phyloP scores from a whole-genome alignment of 2,888 invertebrate genomes.

The Halictus quadricinctus region DNA sequence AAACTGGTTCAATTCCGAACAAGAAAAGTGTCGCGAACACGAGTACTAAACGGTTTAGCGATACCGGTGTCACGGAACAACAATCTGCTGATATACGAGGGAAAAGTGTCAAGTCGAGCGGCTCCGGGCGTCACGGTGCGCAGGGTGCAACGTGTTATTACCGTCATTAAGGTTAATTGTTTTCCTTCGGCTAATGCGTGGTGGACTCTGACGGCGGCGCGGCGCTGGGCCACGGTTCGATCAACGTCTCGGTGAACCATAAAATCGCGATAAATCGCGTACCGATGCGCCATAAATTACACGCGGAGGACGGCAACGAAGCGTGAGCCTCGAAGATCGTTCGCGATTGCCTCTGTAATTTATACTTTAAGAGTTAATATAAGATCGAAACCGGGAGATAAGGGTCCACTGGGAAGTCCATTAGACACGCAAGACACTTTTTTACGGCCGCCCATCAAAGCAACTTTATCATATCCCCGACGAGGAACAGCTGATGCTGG shows the following conservation, averaged over 20 bases:
- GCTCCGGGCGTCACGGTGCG: neutral
- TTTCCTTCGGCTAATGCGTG: slow-evolving; percentile 67
- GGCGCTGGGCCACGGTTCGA: slow-evolving; percentile 54
- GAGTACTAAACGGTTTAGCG: slow-evolving; percentile 5
- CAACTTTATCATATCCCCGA: slow-evolving; percentile 45
- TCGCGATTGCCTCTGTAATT: slow-evolving; percentile 59
- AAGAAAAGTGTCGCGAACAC: neutral
- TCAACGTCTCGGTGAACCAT: slow-evolving; percentile 67
- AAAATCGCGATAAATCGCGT: slow-evolving; percentile 69
- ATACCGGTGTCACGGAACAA: neutral
- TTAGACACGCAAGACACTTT: slow-evolving; percentile 54
- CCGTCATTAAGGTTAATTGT: slow-evolving; percentile 80
- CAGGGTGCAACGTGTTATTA: slow-evolving; percentile 76
- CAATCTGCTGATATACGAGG: neutral
- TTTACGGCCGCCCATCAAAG: slow-evolving; percentile 32
- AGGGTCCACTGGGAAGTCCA: slow-evolving; percentile 52
- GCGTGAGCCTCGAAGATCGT: slow-evolving; percentile 53
- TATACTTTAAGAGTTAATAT: slow-evolving; percentile 63
- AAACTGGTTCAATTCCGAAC: neutral
- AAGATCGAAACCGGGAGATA: slow-evolving; percentile 60
- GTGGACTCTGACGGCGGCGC: slow-evolving; percentile 59
- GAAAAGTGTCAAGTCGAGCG: slow-evolving; percentile 17
- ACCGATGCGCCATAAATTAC: slow-evolving; percentile 72
- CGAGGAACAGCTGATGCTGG: slow-evolving; percentile 4
- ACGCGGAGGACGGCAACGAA: slow-evolving; percentile 54